Evolutionary conservation across 1,140 invertebrate genomes (phyloP), one percentile per base, ranked within the genome.

Genomic region (Alviniconcha marisindica): DNA sequence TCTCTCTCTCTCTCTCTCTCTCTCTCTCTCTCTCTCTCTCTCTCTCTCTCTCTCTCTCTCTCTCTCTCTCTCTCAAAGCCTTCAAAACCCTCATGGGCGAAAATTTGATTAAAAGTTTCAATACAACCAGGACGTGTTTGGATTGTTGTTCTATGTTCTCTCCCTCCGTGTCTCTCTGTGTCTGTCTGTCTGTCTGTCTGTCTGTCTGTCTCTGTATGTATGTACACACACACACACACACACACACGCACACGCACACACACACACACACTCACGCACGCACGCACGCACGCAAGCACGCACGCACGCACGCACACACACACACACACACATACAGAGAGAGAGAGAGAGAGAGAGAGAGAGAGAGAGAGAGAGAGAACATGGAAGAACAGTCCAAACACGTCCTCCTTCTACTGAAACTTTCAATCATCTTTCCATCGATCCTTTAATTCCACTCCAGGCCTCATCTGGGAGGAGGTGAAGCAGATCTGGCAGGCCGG

Each of bases 391-490:
- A n/a, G n/a, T n/a, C 21, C 14, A 60, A 0, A 60, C 14, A 60
- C 54, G 14, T 5, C 21, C 5, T 5, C 5, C 14, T 24, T 24
- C 28, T 24, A 18, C 54, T 60, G n/a, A n/a, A n/a, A n/a, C n/a
- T n/a, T n/a, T n/a, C n/a, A n/a, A n/a, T n/a, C n/a, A n/a, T n/a
- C n/a, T n/a, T n/a, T n/a, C n/a, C n/a, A n/a, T n/a, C n/a, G n/a
- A n/a, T n/a, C n/a, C n/a, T n/a, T 51, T 0, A 51, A 51, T 51
- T 51, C 21, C 0, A n/a, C n/a, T 77, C 36, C 63, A 90, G 89
- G 89, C 24, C 82, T 87, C 42, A 89, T 90, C 24, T 88, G 87
- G 84, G 88, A 89, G 73, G 89, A 90, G 77, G 85, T 86, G 51
- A 90, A 90, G 69, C 89, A 90, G 77, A 85, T 90, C 18, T 88